phyloP scores from a whole-genome alignment of 2,113 vertebrate species.

The Dolichallabes microphthalmus region DNA sequence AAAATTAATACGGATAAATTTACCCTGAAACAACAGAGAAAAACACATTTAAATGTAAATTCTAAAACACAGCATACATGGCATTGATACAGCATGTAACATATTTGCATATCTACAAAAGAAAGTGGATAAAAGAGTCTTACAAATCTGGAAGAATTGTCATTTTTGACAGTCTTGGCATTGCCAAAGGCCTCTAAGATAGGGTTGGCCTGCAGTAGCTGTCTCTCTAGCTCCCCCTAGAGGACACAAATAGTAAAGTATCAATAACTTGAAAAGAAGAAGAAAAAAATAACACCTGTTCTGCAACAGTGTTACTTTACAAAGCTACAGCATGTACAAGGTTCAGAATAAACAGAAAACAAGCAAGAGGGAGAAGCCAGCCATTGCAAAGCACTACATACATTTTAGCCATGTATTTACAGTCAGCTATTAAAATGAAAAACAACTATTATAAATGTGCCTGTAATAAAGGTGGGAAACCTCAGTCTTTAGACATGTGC shows the following conservation, averaged over 20 bases:
- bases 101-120: not conserved
- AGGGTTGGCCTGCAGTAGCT: slow-evolving; percentile 89
- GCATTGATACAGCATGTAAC: not conserved
- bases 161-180: slow-evolving; percentile 88
- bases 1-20: slow-evolving; percentile 84
- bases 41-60: slow-evolving; percentile 17
- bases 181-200: slow-evolving; percentile 90
- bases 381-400: slow-evolving; percentile 1
- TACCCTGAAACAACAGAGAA: slow-evolving; percentile 66
- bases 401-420: not conserved
- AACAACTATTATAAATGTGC: not conserved
- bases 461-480: slow-evolving; percentile 22
- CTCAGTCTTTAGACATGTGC: not conserved
- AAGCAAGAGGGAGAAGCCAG: slow-evolving; percentile 33
- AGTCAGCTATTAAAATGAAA: not conserved
- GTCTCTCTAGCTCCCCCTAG: slow-evolving; percentile 88
- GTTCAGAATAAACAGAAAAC: not conserved
- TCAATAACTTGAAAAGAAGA: slow-evolving; percentile 47
- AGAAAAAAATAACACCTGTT: not conserved
- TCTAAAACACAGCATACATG: not conserved
- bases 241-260: slow-evolving; percentile 48
- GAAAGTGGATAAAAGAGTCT: slow-evolving; percentile 55
- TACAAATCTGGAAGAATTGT: slow-evolving; percentile 91
- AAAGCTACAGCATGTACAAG: slow-evolving; percentile 18
- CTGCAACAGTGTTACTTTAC: slow-evolving; percentile 4